Percentiles rank a stretch among this genome's conserved stretches.
Evolutionary conservation across 2,113 vertebrate species (phyloP).

Genomic region (Callorhinus ursinus): DNA sequence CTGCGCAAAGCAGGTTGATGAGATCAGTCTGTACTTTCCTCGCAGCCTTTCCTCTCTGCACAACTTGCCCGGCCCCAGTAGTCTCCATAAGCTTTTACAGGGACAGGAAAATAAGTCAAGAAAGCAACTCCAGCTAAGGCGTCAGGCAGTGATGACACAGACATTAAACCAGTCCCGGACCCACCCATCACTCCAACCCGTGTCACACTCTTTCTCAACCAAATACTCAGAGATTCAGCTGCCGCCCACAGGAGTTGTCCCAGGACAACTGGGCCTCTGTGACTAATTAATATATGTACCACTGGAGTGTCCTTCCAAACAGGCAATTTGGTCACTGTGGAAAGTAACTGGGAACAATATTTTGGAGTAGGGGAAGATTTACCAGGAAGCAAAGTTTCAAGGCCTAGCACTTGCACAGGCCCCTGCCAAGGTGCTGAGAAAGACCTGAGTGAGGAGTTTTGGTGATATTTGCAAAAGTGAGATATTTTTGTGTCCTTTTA

Average conservation of each 20-base stretch:
- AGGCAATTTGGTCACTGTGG: accelerated
- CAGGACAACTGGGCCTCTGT: background rate
- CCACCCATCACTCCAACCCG: accelerated
- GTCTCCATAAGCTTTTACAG: background rate
- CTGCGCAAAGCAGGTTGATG: background rate
- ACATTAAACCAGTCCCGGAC: background rate
- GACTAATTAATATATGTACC: background rate
- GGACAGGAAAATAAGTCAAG: background rate
- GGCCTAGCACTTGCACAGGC: background rate
- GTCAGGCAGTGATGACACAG: too few species aligned
- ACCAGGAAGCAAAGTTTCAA: accelerated
- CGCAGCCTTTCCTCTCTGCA: too few species aligned
- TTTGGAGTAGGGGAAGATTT: background rate
- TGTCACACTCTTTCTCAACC: background rate
- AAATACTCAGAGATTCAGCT: background rate
- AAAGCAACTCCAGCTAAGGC: background rate
- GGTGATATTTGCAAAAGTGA: background rate
- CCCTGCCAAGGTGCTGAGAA: background rate
- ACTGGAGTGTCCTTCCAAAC: background rate
- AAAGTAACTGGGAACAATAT: background rate
- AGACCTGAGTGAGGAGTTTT: accelerated
- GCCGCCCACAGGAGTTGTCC: accelerated
- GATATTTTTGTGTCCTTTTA: background rate
- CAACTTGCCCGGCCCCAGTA: accelerated
- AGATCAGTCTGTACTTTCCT: background rate